Base-by-base conservation (phyloP, 2,113 vertebrate species). In the Megaceryle torquata region DNA sequence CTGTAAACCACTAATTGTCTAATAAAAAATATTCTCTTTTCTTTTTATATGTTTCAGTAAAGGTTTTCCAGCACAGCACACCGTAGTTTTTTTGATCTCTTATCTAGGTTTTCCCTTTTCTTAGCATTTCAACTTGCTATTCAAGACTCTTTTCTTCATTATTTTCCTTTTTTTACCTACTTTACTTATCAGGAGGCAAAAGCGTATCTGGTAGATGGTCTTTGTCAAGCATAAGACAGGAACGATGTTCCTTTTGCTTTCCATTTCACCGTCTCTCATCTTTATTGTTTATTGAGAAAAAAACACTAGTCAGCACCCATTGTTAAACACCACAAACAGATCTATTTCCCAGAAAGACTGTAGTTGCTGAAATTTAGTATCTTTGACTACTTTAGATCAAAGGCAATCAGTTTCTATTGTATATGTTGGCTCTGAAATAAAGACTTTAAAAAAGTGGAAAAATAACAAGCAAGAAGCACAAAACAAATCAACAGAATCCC, bases 301-400 rank as follows among this genome's bases (percentile, higher is more conserved):
- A 87, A 19, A n/a, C 5, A 46, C 33, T 15, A 76, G 33, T 71
- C 12, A 2, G 18, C 41, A 82, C n/a, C 39, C 15, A 2, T 33
- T 10, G 0, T 53, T 68, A 57, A 81, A 51, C 11, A 84, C 4
- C 64, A 81, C 43, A 88, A 79, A 50, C 54, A 87, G 11, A 64
- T 59, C n/a, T 20, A 15, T 33, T 72, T n/a, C 53, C 35, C 39
- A 76, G 31, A 68, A 59, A 91, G 44, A 18, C 8, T 37, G 33
- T 2, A 35, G 10, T 57, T 76, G 39, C 48, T 74, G 76, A 82
- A 91, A 86, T 60, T 15, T 33, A 56, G 18, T n/a, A 17, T 76
- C 76, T 91, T 77, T 67, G 37, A 53, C 70, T 95, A 37, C 9
- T 91, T 75, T 44, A 22, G 44, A 96, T 76, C 93, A 95, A 92